Evolutionary conservation across 2,888 invertebrate genomes (phyloP).

Genomic region (Hyalella azteca): DNA sequence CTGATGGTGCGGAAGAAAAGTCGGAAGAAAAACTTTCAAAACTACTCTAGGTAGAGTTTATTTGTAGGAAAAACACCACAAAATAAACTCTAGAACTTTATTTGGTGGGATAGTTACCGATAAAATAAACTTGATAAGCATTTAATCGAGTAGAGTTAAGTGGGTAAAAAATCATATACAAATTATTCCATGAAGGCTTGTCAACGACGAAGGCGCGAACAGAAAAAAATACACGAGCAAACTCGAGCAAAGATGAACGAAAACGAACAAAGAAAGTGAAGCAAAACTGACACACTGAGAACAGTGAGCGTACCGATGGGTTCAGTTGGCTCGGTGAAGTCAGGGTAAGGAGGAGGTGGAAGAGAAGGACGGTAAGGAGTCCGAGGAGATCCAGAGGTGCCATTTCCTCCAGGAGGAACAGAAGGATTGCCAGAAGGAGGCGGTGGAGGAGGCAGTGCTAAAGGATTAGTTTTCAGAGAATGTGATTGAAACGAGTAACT

Average conservation of each 20-base stretch:
- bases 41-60: too few species aligned
- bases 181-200: too few species aligned
- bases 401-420: neutral
- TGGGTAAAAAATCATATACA: too few species aligned
- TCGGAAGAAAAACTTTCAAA: too few species aligned
- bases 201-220: too few species aligned
- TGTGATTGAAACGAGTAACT: neutral
- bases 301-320: neutral
- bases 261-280: neutral
- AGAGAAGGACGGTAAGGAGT: too few species aligned
- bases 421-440: conserved; percentile 2
- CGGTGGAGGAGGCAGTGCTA: conserved; percentile 23
- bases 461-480: neutral
- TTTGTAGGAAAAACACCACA: too few species aligned
- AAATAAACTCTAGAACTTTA: too few species aligned
- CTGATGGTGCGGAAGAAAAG: too few species aligned
- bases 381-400: neutral
- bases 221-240: neutral
- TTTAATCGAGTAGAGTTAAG: too few species aligned
- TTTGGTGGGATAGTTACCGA: too few species aligned
- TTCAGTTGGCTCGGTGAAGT: neutral
- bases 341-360: neutral
- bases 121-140: too few species aligned
- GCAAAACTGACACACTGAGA: neutral
- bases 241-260: neutral